Evolutionary conservation across 2,797 vertebrate genomes (phyloP).

Genomic region (Gephyroberyx darwinii): DNA sequence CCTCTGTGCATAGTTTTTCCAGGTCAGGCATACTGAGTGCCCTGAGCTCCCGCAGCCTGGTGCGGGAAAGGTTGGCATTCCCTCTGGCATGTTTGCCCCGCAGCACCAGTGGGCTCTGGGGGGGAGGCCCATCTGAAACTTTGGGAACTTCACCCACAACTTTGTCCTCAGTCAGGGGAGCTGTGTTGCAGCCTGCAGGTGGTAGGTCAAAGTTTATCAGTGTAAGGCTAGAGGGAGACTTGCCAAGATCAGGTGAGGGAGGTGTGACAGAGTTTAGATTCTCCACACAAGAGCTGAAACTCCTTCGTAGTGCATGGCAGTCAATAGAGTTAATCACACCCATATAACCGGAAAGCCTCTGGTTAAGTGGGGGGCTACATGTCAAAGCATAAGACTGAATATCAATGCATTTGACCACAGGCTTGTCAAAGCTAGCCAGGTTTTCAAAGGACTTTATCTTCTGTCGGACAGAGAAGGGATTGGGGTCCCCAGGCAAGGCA

Average conservation of each 20-base stretch:
- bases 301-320: conserved; percentile 75
- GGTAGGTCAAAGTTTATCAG: conserved; percentile 56
- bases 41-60: conserved; percentile 87
- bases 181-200: conserved; percentile 32
- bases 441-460: conserved; percentile 98
- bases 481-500: conserved; percentile 80
- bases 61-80: conserved; percentile 74
- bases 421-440: conserved; percentile 88
- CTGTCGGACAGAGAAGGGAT: conserved; percentile 92
- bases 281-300: conserved; percentile 85
- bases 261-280: conserved; percentile 66
- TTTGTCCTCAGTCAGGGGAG: conserved; percentile 10
- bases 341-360: conserved; percentile 84
- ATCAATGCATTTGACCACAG: conserved; percentile 80
- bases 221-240: conserved; percentile 59
- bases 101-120: conserved; percentile 68
- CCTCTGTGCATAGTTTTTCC: conserved; percentile 87
- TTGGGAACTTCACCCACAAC: conserved; percentile 19
- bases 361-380: conserved; percentile 81
- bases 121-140: conserved; percentile 6
- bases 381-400: conserved; percentile 76
- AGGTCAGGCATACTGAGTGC: conserved; percentile 94
- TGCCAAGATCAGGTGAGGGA: conserved; percentile 62
- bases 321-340: conserved; percentile 67
- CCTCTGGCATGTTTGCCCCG: conserved; percentile 76